Percentiles rank a stretch among this genome's conserved stretches.
Evolutionary conservation across 2,113 vertebrate species (phyloP).

Genomic region (Typhlomys cinereus): DNA sequence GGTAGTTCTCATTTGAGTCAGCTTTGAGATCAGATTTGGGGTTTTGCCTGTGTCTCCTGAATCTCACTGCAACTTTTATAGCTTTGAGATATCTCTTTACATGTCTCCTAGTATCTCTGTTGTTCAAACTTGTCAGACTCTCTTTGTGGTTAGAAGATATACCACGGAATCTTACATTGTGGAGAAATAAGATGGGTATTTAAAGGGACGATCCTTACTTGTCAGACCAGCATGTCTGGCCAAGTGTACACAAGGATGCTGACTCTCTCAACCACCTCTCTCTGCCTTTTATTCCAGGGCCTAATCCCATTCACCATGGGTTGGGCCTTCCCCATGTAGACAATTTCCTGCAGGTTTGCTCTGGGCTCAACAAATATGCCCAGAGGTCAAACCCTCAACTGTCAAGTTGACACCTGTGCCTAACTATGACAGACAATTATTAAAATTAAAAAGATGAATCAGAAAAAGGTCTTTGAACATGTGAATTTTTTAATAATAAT

Average conservation of each 20-base stretch:
- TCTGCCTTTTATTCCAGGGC: too few species aligned
- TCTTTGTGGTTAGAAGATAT: background rate
- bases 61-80: background rate
- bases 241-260: too few species aligned
- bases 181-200: background rate
- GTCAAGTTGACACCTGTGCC: too few species aligned
- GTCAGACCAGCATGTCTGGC: too few species aligned
- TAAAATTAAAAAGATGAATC: background rate
- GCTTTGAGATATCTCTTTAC: fast-evolving
- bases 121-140: background rate
- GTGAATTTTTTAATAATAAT: background rate
- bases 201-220: too few species aligned
- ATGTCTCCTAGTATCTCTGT: background rate
- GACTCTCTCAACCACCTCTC: too few species aligned
- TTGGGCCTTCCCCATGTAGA: too few species aligned
- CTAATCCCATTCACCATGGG: too few species aligned
- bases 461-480: background rate
- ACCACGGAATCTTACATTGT: background rate
- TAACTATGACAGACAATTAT: too few species aligned
- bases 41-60: fast-evolving
- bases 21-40: background rate
- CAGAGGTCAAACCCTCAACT: too few species aligned
- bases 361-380: too few species aligned
- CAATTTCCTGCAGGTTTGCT: too few species aligned
- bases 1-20: background rate